A percentile compares a stretch with the other conserved stretches of the same genome.
These are phyloP conservation scores for Pediacus dermestoides DNA, from an alignment of 2,888 invertebrate species.

Conservation along the genomic window DNA sequence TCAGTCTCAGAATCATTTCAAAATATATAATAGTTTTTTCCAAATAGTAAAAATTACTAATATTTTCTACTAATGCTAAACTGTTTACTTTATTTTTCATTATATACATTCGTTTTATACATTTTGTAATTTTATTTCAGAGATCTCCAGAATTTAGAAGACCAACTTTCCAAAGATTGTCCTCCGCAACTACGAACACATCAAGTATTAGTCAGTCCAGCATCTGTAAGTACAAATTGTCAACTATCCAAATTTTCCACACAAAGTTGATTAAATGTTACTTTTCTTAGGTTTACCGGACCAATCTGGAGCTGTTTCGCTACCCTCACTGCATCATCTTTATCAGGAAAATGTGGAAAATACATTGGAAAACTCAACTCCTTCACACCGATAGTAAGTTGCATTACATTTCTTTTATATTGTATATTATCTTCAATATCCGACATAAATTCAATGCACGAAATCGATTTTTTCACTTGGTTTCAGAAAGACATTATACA, in stretches of 20 bases:
- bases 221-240: slow-evolving; percentile 16
- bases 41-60: too few relatives aligned
- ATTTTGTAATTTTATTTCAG: slow-evolving; percentile 27
- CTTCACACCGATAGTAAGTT: slow-evolving; percentile 36
- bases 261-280: background rate
- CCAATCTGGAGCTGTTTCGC: slow-evolving; percentile 37
- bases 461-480: too few relatives aligned
- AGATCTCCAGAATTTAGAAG: slow-evolving; percentile 33
- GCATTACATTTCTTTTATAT: slow-evolving; percentile 9
- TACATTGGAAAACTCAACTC: slow-evolving; percentile 23
- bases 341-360: slow-evolving; percentile 37
- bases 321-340: slow-evolving; percentile 39
- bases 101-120: too few relatives aligned
- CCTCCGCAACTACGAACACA: slow-evolving; percentile 20
- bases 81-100: too few relatives aligned
- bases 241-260: background rate
- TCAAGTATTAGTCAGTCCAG: slow-evolving; percentile 21
- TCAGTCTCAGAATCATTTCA: too few relatives aligned
- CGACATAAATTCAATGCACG: too few relatives aligned
- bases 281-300: slow-evolving; percentile 31
- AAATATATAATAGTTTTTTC: too few relatives aligned
- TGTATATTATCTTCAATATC: too few relatives aligned
- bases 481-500: too few relatives aligned
- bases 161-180: slow-evolving; percentile 28
- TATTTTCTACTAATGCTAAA: too few relatives aligned